phyloP scores from a whole-genome alignment of 2,797 vertebrate genomes.

The Myotis vivesi region DNA sequence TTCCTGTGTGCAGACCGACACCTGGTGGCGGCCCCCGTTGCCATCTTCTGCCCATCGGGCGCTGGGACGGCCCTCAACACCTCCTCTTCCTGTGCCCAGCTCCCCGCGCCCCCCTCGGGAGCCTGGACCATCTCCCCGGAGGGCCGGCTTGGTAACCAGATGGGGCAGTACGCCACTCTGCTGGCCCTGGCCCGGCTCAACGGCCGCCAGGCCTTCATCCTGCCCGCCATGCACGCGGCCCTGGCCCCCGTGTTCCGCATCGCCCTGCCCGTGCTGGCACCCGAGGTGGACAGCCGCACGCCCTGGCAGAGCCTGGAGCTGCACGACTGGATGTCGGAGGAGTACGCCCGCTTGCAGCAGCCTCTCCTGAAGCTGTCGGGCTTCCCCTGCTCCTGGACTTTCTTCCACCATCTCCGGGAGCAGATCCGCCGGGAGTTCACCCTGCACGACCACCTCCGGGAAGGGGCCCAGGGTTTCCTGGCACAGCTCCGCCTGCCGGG shows the following conservation, averaged over 20 bases:
- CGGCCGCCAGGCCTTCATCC: constrained; percentile 70
- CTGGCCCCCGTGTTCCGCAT: constrained; percentile 71
- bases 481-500: background rate
- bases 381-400: constrained; percentile 82
- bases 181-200: constrained; percentile 77
- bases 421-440: constrained; percentile 75
- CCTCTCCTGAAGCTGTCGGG: constrained; percentile 60
- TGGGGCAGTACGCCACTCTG: constrained; percentile 77
- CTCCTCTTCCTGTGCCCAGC: background rate
- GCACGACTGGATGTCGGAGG: constrained; percentile 80
- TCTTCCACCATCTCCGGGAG: constrained; percentile 75
- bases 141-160: constrained; percentile 77
- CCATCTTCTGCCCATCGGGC: constrained; percentile 20
- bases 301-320: constrained; percentile 55
- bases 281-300: background rate
- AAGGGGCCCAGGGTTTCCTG: constrained; percentile 54
- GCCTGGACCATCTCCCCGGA: constrained; percentile 74
- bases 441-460: constrained; percentile 65
- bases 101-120: background rate
- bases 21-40: background rate
- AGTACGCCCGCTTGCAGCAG: constrained; percentile 61
- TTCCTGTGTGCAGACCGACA: background rate
- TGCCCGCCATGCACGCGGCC: constrained; percentile 54
- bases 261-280: constrained; percentile 60
- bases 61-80: rapidly evolving